Percentiles rank a stretch among this genome's conserved stretches.
Evolutionary conservation across 2,888 invertebrate species (phyloP).

Genomic region (Volucella inanis): DNA sequence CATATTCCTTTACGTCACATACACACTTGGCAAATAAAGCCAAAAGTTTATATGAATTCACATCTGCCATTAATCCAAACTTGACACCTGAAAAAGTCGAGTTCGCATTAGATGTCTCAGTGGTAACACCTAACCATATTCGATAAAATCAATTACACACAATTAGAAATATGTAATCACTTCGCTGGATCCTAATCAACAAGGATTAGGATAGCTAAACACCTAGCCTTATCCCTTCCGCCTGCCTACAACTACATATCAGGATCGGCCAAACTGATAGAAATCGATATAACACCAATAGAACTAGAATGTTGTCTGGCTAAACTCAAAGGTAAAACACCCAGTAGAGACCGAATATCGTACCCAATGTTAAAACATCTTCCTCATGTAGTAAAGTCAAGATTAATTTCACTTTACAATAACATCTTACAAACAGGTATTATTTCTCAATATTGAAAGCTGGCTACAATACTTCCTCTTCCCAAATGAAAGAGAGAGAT

Average conservation of each 20-base stretch:
- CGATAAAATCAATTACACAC: background rate
- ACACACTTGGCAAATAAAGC: background rate
- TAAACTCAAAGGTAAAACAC: slow-evolving; percentile 12
- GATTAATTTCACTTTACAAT: slow-evolving; percentile 6
- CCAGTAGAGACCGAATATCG: slow-evolving; percentile 10
- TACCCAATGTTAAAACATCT: slow-evolving; percentile 12
- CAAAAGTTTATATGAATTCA: slow-evolving; percentile 2
- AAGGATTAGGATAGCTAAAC: too few species aligned
- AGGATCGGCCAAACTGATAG: background rate
- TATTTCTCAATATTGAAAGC: slow-evolving; percentile 22
- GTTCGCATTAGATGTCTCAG: slow-evolving; percentile 3
- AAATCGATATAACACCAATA: background rate
- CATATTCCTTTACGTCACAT: too few species aligned
- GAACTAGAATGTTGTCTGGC: background rate
- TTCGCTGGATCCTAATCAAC: too few species aligned
- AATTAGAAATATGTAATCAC: background rate
- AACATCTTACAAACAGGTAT: background rate
- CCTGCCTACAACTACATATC: background rate
- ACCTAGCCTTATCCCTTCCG: too few species aligned
- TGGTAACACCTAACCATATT: background rate
- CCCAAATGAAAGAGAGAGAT: slow-evolving; percentile 22
- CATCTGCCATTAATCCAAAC: background rate
- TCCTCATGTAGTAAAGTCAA: background rate
- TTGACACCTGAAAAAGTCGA: background rate
- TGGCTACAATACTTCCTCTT: slow-evolving; percentile 8